Evolutionary conservation across 1,140 invertebrate species (phyloP).

Genomic region (Dendrolimus kikuchii): DNA sequence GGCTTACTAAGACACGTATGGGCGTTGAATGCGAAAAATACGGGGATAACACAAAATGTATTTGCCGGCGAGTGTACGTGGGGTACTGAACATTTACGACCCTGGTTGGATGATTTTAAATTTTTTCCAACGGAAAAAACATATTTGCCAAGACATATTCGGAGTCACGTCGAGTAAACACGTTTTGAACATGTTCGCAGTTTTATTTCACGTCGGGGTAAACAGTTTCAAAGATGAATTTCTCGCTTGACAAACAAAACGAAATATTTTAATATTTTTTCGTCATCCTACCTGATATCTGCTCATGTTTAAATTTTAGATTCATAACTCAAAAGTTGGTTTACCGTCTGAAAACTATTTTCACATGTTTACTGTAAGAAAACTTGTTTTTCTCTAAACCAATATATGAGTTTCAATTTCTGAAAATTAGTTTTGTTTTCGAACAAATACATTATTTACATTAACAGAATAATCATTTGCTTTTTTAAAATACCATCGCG

Average conservation of each 20-base stretch:
- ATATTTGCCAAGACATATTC: conserved; percentile 24
- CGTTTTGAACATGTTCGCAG: conserved; percentile 31
- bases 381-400: too few species aligned
- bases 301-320: too few species aligned
- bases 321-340: conserved; percentile 3
- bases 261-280: conserved; percentile 33
- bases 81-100: neutral
- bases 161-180: conserved; percentile 27
- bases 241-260: conserved; percentile 30
- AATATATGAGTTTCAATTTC: too few species aligned
- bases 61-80: conserved; percentile 9
- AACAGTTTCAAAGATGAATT: conserved; percentile 38
- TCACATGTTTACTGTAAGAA: neutral
- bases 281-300: too few species aligned
- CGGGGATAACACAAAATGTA: conserved; percentile 10
- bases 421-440: too few species aligned
- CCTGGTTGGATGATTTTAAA: conserved; percentile 9
- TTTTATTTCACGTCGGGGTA: conserved; percentile 38
- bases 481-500: too few species aligned
- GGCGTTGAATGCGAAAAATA: conserved; percentile 26
- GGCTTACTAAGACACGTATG: conserved; percentile 38
- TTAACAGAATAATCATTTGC: too few species aligned
- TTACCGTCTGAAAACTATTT: conserved; percentile 5
- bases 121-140: conserved; percentile 20
- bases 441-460: too few species aligned